Base-by-base conservation (phyloP, 2,888 invertebrate species). In the Rhabditoides inermis region DNA sequence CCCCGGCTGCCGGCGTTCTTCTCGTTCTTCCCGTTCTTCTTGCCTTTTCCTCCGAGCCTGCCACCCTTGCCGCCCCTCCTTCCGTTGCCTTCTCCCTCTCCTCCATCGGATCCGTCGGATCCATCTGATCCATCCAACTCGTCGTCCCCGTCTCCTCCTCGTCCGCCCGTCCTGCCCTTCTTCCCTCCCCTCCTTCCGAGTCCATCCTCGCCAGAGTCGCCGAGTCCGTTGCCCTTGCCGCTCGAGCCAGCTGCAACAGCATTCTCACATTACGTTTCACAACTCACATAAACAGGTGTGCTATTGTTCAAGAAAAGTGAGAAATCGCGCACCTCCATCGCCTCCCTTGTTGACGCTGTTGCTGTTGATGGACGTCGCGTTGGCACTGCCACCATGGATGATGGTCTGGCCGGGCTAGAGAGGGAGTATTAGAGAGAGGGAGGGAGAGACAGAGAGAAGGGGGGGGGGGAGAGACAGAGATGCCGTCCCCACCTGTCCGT, bases 81-180 rank as follows among this genome's bases (percentile, higher is more conserved):
- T 5, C 20, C 12, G 7, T 25, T 22, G 18, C 25, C 32, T 32
- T n/a, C n/a, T n/a, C n/a, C 15, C 32, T 32, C 25, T 41, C 12
- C 5, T 41, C 42, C 42, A 41, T 12, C 25, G 23, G 12, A 6
- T 23, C 26, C 42, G n/a, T 25, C 25, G 5, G 3, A 12, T 23
- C n/a, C 42, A 41, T 7, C 12, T 7, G 23, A 22, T 41, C 42
- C 10, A 10, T 32, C 32, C 15, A 10, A 10, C 10, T 7, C 32
- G 10, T 46, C 30, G 35, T 7, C 22, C 42, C 26, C 52, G n/a
- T 12, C 23, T 27, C 51, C 32, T 46, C 53, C 52, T n/a, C 39
- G 30, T 42, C 35, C 4, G 51, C 30, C n/a, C 12, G 26, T 27
- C 32, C 12, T 23, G 25, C 4, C 20, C 32, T 15, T 25, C 22